Base-by-base conservation (phyloP, 2,888 invertebrate genomes). In the Harpagoxenus sublaevis region DNA sequence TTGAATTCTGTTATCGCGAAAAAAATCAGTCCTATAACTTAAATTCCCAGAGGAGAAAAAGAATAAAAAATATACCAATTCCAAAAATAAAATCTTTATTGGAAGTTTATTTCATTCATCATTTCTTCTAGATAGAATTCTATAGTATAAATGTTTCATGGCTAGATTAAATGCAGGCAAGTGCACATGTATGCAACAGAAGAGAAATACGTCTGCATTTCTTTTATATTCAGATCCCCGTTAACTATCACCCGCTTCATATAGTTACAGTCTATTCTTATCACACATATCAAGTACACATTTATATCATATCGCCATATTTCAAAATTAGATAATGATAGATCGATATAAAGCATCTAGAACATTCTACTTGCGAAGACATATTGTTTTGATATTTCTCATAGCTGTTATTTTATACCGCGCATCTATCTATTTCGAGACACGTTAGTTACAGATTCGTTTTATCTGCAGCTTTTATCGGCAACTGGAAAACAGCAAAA, bases 81-180 rank as follows among this genome's bases (percentile, higher is more conserved):
- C 3, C 1, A 73, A 73, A 73, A 42, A 42, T 73, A 73, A 18
- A 73, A 5, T 28, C 28, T 55, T 71, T 73, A 73, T 73, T 55
- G 4, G 3, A 71, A 5, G 3, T 42, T 15, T 28, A 45, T 28
- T 45, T 28, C 65, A 15, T 28, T 23, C 42, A 1, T 5, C 0
- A 10, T 42, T 66, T 45, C 3, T 45, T 15, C 0, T 23, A 15
- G 1, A 65, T 42, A 65, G 42, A 65, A 65, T 65, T 65, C n/a
- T 18, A 39, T 39, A 18, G n/a, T 39, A 62, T 10, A 39, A 65
- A 65, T 28, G 31, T 60, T 31, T 31, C 15, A 39, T 66, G 28
- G 3, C 15, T 28, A 15, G 6, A 66, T 65, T 65, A 45, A 66
- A 66, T 66, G 28, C 45, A 68, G 9, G 10, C 28, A 48, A 68